Conservation (phyloP, 2,113 vertebrate genomes). For the Anguilla japonica region DNA sequence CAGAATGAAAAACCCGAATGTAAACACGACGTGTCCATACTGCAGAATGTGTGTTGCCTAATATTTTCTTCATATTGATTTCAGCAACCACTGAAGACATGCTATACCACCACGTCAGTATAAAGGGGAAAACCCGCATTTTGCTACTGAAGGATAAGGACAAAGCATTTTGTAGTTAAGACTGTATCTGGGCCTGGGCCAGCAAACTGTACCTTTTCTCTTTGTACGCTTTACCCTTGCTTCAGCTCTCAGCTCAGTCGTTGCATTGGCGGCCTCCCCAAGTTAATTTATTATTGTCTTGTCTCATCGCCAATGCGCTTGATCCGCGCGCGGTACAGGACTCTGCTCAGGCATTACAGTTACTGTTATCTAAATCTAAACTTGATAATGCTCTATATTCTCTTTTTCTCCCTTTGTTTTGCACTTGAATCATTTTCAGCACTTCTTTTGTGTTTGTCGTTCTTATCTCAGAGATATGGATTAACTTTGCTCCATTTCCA, state of each 20-base stretch:
- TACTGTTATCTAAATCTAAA: slow-evolving; percentile 45
- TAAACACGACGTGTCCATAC: background rate
- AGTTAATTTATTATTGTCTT: slow-evolving; percentile 30
- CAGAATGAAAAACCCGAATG: background rate
- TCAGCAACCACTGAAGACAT: background rate
- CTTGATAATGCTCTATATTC: slow-evolving; percentile 19
- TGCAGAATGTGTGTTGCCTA: background rate
- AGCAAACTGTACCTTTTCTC: background rate
- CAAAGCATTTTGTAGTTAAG: background rate
- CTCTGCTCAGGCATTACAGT: slow-evolving; percentile 43
- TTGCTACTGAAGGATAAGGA: background rate
- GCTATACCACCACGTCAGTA: background rate
- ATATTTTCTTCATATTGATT: background rate
- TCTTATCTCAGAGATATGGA: slow-evolving; percentile 2
- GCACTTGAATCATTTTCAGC: slow-evolving; percentile 15
- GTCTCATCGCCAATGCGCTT: slow-evolving; percentile 17
- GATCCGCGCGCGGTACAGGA: slow-evolving; percentile 23
- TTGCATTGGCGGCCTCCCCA: background rate
- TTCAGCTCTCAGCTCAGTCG: background rate
- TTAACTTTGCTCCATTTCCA: slow-evolving; percentile 54
- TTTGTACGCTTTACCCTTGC: background rate
- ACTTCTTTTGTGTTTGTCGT: slow-evolving; percentile 17
- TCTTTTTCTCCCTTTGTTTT: slow-evolving; percentile 10
- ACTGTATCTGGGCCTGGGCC: background rate
- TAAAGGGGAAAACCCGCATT: background rate